Conservation (phyloP, 2,797 vertebrate species). For the Ctenopoma multispine region DNA sequence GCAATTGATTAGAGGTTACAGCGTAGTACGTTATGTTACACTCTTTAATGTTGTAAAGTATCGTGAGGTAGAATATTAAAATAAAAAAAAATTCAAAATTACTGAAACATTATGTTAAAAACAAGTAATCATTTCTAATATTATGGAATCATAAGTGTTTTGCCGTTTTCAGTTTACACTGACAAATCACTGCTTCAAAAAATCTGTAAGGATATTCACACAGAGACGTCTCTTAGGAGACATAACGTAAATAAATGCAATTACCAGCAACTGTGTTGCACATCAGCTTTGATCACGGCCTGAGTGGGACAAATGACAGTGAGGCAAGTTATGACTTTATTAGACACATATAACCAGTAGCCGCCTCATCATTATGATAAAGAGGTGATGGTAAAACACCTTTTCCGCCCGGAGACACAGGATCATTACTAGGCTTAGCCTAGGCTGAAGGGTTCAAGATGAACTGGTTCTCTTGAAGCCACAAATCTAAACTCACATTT, state of each 20-base stretch:
- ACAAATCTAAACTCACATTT: conserved; percentile 22
- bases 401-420: conserved; percentile 37
- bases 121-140: background rate
- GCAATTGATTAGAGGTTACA: background rate
- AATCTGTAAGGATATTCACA: background rate
- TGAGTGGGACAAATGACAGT: conserved; percentile 63
- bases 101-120: background rate
- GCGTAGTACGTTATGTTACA: background rate
- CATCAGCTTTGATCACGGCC: conserved; percentile 62
- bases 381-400: conserved; percentile 58
- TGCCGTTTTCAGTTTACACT: background rate
- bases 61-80: background rate
- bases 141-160: background rate
- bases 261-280: conserved; percentile 71
- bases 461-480: conserved; percentile 15
- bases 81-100: no score
- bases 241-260: background rate
- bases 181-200: background rate
- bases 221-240: background rate
- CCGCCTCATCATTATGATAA: conserved; percentile 72
- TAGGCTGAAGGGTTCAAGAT: conserved; percentile 37
- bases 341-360: conserved; percentile 75
- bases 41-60: background rate
- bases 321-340: conserved; percentile 62
- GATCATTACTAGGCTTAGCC: conserved; percentile 43